Evolutionary conservation across 2,113 vertebrate species (phyloP).

Genomic region (Corythaeola cristata): DNA sequence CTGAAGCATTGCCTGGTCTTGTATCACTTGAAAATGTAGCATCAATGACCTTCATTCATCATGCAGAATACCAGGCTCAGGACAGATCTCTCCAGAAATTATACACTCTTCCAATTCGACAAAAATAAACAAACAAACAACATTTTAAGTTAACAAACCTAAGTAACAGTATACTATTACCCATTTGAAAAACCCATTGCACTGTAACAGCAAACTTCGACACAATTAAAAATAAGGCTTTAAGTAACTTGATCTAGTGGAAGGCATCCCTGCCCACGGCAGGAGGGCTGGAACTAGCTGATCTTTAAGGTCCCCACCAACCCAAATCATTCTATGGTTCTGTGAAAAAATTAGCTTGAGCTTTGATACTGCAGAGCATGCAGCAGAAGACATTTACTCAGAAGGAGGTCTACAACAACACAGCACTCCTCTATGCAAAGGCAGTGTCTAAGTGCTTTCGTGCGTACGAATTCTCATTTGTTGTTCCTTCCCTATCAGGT

Average conservation of each 20-base stretch:
- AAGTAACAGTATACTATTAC: neutral
- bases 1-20: neutral
- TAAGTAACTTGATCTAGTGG: too few relatives aligned
- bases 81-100: neutral
- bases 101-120: neutral
- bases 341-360: neutral
- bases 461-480: neutral
- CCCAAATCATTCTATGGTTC: too few relatives aligned
- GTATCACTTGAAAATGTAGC: neutral
- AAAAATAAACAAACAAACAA: neutral
- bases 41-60: neutral
- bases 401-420: neutral
- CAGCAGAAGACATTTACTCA: neutral
- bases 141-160: neutral
- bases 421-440: neutral
- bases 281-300: too few relatives aligned
- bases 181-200: neutral
- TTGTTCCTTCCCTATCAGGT: neutral
- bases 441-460: fast-evolving
- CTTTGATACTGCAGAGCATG: neutral
- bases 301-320: too few relatives aligned
- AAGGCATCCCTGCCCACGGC: too few relatives aligned
- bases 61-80: neutral
- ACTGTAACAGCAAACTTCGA: neutral
- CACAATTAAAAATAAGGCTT: neutral